Percentiles rank a stretch among this genome's conserved stretches.
Conservation (phyloP, 2,113 vertebrate genomes). For the Ciconia maguari region DNA sequence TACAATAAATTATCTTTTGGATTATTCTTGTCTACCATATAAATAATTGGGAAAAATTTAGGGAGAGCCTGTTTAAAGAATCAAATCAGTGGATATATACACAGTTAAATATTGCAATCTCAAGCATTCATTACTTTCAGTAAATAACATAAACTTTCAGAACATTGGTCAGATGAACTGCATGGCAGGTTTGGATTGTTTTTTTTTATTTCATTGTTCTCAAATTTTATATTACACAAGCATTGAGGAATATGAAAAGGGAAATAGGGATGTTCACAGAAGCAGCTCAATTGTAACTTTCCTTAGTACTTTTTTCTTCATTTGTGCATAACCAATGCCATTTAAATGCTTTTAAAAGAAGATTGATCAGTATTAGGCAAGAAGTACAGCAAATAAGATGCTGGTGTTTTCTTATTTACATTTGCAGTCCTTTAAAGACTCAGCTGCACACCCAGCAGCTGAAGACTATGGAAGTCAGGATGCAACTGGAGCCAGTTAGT, state of each 20-base stretch:
- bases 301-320: background rate
- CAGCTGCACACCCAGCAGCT: background rate
- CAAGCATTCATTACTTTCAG: background rate
- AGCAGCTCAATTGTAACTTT: background rate
- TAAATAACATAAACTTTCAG: background rate
- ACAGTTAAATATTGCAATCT: background rate
- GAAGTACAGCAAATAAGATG: background rate
- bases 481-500: background rate
- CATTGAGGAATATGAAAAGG: background rate
- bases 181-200: background rate
- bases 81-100: background rate
- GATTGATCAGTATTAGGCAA: background rate
- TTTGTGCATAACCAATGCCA: background rate
- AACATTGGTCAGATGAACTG: background rate
- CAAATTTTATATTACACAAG: background rate
- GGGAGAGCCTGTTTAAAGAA: background rate
- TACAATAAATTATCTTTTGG: background rate
- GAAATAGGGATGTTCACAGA: background rate
- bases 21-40: background rate
- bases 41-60: background rate
- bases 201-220: background rate
- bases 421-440: background rate
- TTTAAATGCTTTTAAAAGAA: background rate
- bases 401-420: background rate
- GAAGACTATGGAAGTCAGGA: background rate